phyloP scores from a whole-genome alignment of 1,140 invertebrate species.

The Brachionus asplanchnoidis region DNA sequence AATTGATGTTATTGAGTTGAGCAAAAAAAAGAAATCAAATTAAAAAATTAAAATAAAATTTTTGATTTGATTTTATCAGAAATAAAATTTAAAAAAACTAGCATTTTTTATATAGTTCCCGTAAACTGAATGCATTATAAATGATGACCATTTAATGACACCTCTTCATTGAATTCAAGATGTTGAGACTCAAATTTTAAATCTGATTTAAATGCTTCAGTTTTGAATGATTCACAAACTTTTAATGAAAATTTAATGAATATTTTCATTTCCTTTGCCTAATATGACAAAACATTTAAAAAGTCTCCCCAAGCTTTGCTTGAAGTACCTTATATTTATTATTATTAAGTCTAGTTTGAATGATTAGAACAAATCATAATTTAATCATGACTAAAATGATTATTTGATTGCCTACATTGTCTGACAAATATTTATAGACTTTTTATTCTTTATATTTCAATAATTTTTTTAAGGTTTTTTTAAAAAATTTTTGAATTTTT shows the following conservation, averaged over 20 bases:
- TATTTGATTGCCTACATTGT: conserved; percentile 39
- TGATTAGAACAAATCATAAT: conserved; percentile 14
- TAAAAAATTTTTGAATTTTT: too few relatives aligned
- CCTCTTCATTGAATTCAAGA: conserved; percentile 35
- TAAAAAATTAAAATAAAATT: conserved; percentile 3
- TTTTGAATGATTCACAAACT: not conserved
- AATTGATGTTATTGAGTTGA: conserved; percentile 36
- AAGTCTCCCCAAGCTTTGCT: too few relatives aligned
- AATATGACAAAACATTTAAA: not conserved
- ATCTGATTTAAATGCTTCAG: not conserved
- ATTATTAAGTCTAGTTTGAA: conserved; percentile 3
- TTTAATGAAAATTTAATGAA: not conserved
- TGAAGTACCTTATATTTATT: too few relatives aligned
- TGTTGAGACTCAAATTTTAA: conserved; percentile 2
- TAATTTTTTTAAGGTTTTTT: too few relatives aligned
- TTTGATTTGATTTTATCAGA: conserved; percentile 24
- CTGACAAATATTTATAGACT: conserved; percentile 3
- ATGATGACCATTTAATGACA: conserved; percentile 34
- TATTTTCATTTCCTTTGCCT: conserved; percentile 1
- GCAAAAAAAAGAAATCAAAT: conserved; percentile 37
- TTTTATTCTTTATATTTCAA: not conserved
- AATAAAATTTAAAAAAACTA: conserved; percentile 30
- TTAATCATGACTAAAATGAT: conserved; percentile 9
- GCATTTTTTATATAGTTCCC: not conserved
- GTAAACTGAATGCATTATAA: not conserved